Evolutionary conservation across 2,888 invertebrate species (phyloP).

Genomic region (Bursaphelenchus okinawaensis): DNA sequence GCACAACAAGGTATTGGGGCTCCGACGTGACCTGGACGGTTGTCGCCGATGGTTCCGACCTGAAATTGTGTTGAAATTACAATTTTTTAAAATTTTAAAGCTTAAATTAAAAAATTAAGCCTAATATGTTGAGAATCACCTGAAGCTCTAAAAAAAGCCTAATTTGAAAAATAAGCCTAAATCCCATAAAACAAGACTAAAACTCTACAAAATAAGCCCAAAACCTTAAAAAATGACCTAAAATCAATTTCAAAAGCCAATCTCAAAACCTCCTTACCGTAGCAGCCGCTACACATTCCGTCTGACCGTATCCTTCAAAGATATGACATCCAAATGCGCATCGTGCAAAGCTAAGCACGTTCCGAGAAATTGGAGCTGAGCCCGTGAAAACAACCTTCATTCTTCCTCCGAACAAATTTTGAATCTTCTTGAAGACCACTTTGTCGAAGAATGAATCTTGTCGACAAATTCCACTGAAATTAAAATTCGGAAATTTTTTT

Average conservation of each 20-base stretch:
- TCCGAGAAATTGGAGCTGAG: conserved; percentile 86
- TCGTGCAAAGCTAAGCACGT: conserved; percentile 84
- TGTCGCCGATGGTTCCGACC: conserved; percentile 58
- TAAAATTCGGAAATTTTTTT: no score
- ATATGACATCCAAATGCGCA: conserved; percentile 73
- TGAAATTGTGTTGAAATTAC: conserved; percentile 64
- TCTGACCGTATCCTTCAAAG: conserved; percentile 56
- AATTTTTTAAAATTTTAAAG: neutral
- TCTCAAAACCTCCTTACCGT: no score
- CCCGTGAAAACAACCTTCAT: conserved; percentile 64
- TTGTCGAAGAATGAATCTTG: conserved; percentile 59
- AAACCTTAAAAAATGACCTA: no score
- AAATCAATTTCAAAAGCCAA: no score
- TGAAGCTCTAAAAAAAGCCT: neutral
- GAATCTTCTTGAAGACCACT: conserved; percentile 58
- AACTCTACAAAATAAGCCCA: no score
- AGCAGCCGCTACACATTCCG: conserved; percentile 55
- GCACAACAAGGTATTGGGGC: conserved; percentile 89
- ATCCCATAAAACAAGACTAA: conserved; percentile 3
- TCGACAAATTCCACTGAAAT: conserved; percentile 58
- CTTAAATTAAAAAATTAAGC: neutral
- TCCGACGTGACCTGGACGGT: conserved; percentile 71
- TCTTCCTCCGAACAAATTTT: conserved; percentile 43
- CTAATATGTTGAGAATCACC: neutral
- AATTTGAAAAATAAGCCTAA: neutral